These are phyloP conservation scores for Lasius platythorax DNA, from an alignment of 2,888 invertebrate species.

Conservation along the genomic window DNA sequence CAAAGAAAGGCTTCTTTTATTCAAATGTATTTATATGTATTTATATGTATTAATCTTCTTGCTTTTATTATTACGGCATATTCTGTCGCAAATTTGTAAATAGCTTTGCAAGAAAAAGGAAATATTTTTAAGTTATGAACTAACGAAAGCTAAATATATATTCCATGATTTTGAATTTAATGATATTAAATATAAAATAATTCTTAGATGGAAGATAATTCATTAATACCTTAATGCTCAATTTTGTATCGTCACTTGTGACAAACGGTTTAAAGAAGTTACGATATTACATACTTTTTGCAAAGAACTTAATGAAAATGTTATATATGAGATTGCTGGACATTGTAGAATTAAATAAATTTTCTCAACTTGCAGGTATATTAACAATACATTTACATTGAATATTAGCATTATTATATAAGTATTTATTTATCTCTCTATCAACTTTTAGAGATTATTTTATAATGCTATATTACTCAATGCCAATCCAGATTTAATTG, in stretches of 20 bases:
- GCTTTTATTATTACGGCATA: slow-evolving; percentile 7
- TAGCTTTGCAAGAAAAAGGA: background rate
- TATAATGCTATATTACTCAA: background rate
- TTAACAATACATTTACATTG: background rate
- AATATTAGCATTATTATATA: background rate
- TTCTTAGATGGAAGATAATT: background rate
- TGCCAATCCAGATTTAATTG: background rate
- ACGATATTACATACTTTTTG: background rate
- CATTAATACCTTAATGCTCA: slow-evolving; percentile 6
- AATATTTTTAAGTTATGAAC: background rate
- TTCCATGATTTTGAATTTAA: background rate
- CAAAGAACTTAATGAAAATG: background rate
- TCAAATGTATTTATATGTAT: background rate
- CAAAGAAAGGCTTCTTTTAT: background rate
- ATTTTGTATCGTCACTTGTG: slow-evolving; percentile 23
- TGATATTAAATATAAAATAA: slow-evolving; percentile 21
- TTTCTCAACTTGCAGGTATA: background rate
- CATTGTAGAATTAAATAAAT: background rate
- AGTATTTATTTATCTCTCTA: background rate
- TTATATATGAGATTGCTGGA: background rate
- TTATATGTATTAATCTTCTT: background rate
- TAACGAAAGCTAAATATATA: background rate
- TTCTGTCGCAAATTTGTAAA: slow-evolving; percentile 15
- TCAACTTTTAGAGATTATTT: slow-evolving; percentile 1
- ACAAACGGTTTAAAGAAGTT: background rate